These are phyloP conservation scores for Nebria salina DNA, from an alignment of 2,888 invertebrate genomes.

Conservation along the genomic window DNA sequence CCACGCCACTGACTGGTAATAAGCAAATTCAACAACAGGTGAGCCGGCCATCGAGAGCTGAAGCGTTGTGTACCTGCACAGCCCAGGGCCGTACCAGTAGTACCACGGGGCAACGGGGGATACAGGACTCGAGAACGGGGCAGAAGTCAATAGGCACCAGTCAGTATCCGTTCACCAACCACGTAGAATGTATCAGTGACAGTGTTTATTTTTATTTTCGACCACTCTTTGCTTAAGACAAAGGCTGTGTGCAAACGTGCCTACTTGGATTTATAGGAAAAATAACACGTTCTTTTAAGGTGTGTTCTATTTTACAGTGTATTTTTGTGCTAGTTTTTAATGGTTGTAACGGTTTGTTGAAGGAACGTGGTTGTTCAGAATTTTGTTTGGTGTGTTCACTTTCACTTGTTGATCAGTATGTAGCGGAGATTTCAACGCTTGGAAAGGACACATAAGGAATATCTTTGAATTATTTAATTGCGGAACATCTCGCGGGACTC, in stretches of 20 bases:
- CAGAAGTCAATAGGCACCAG: slow-evolving; percentile 6
- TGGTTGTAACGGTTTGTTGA: neutral
- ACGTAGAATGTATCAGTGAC: slow-evolving; percentile 10
- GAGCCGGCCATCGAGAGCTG: slow-evolving; percentile 3
- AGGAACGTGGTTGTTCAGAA: neutral
- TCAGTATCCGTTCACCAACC: slow-evolving; percentile 12
- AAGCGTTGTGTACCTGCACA: slow-evolving; percentile 13
- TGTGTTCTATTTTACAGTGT: slow-evolving; percentile 9
- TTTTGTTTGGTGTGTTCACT: neutral
- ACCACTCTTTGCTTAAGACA: slow-evolving; percentile 1
- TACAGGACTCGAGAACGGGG: slow-evolving; percentile 10
- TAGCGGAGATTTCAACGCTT: neutral
- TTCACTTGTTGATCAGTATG: neutral
- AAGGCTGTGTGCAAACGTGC: slow-evolving; percentile 5
- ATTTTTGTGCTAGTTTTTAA: neutral
- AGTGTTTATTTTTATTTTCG: neutral
- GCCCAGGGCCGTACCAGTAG: neutral
- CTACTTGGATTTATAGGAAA: slow-evolving; percentile 7
- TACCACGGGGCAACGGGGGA: neutral
- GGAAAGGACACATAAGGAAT: neutral
- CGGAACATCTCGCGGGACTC: neutral
- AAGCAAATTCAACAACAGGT: slow-evolving; percentile 3
- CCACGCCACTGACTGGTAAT: neutral
- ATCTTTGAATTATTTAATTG: neutral
- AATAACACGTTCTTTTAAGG: neutral